phyloP scores from a whole-genome alignment of 2,888 invertebrate species.

The Eupithecia inturbata region DNA sequence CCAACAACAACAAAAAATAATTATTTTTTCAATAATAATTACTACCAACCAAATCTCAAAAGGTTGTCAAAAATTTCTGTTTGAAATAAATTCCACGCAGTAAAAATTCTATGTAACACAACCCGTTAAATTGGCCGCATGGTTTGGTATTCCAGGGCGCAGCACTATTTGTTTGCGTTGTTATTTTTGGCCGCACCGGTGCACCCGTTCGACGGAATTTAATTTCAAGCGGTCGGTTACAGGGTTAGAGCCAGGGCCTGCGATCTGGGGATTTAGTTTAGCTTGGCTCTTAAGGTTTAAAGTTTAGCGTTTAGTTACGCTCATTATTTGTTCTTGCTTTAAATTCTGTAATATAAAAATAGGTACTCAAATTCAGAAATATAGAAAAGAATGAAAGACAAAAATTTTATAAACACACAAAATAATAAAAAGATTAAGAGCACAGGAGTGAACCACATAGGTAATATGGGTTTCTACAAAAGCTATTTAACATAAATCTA shows the following conservation, averaged over 20 bases:
- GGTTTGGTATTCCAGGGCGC: constrained; percentile 37
- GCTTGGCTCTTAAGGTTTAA: not conserved
- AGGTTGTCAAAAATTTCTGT: constrained; percentile 1
- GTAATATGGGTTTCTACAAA: too few relatives aligned
- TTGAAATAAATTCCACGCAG: constrained; percentile 6
- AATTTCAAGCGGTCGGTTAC: constrained; percentile 49
- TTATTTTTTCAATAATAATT: too few relatives aligned
- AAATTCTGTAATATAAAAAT: too few relatives aligned
- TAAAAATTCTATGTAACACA: constrained; percentile 22
- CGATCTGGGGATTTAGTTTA: constrained; percentile 3
- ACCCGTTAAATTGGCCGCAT: constrained; percentile 33
- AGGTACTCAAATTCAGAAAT: too few relatives aligned
- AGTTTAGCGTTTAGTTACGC: not conserved
- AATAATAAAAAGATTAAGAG: too few relatives aligned
- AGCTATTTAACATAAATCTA: too few relatives aligned
- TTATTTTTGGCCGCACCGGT: constrained; percentile 52
- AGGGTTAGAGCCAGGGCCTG: constrained; percentile 20
- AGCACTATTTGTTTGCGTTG: constrained; percentile 48
- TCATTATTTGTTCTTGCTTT: too few relatives aligned
- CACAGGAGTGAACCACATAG: too few relatives aligned
- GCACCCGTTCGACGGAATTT: constrained; percentile 53
- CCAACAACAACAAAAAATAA: too few relatives aligned
- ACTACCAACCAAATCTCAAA: too few relatives aligned
- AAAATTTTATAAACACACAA: too few relatives aligned
- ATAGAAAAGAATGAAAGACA: too few relatives aligned